Percentiles rank a stretch among this genome's conserved stretches.
phyloP scores from a whole-genome alignment of 1,140 invertebrate genomes.

The Scaptodrosophila lebanonensis region DNA sequence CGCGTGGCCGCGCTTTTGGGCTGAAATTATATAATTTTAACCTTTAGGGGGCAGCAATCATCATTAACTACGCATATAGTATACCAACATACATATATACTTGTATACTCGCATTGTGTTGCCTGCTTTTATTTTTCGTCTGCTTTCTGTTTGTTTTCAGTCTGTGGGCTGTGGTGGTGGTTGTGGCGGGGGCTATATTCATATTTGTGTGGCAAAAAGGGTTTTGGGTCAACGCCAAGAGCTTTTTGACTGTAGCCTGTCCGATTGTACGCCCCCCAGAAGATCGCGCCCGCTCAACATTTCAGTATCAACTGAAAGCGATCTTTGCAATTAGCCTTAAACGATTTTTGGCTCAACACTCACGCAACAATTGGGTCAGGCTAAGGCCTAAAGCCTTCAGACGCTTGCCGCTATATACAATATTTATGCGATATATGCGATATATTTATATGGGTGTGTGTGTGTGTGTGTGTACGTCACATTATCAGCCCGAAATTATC shows the following conservation, averaged over 20 bases:
- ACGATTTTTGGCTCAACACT: constrained; percentile 74
- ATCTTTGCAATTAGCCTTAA: constrained; percentile 76
- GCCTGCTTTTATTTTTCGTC: constrained; percentile 33
- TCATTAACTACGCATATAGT: constrained; percentile 66
- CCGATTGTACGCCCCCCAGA: constrained; percentile 8
- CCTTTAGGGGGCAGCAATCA: constrained; percentile 71
- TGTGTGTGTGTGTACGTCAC: constrained; percentile 45
- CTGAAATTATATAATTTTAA: constrained; percentile 74
- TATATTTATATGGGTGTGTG: neutral
- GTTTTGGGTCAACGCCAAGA: constrained; percentile 65
- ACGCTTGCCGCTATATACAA: too few species aligned
- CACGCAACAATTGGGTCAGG: constrained; percentile 51
- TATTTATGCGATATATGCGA: neutral
- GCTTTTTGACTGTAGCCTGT: constrained; percentile 32
- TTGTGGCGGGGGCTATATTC: neutral
- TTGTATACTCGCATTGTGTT: constrained; percentile 46
- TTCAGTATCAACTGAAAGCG: constrained; percentile 57
- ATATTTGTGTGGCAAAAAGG: constrained; percentile 29
- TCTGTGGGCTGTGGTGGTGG: too few species aligned
- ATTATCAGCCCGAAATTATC: constrained; percentile 75
- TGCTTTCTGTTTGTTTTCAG: constrained; percentile 2
- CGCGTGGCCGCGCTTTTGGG: constrained; percentile 11
- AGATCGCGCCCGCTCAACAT: neutral
- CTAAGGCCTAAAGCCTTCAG: too few species aligned
- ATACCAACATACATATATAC: too few species aligned